These are phyloP conservation scores for Hofmannophila pseudospretella DNA, from an alignment of 2,888 invertebrate genomes.

Conservation along the genomic window DNA sequence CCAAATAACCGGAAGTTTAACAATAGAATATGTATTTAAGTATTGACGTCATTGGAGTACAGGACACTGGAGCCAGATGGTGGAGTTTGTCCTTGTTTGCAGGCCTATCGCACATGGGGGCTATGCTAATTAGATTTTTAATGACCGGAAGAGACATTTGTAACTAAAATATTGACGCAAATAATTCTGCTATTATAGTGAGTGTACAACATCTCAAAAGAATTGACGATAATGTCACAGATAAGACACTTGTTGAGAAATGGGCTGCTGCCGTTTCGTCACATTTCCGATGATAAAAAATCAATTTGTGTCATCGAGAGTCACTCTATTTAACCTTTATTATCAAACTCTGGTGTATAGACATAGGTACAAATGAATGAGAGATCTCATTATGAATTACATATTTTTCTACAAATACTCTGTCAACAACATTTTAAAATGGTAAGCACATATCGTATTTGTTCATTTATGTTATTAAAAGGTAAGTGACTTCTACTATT, in stretches of 20 bases:
- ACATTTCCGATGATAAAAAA: constrained; percentile 59
- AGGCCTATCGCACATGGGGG: constrained; percentile 4
- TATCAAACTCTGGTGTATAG: constrained; percentile 6
- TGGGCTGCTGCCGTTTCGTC: constrained; percentile 51
- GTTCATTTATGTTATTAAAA: too few relatives aligned
- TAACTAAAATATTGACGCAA: constrained; percentile 24
- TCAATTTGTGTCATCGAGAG: constrained; percentile 68
- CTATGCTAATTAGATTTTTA: constrained; percentile 13
- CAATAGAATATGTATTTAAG: too few relatives aligned
- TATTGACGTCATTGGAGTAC: neutral
- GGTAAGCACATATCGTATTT: too few relatives aligned
- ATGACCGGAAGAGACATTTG: constrained; percentile 20
- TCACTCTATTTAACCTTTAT: constrained; percentile 38
- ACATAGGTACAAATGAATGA: neutral
- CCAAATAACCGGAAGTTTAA: too few relatives aligned
- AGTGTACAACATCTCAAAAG: constrained; percentile 26
- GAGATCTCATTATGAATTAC: too few relatives aligned
- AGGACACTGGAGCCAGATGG: neutral
- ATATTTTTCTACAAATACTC: too few relatives aligned
- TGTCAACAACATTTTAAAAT: too few relatives aligned
- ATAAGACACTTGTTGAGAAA: constrained; percentile 56
- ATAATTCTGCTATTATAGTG: constrained; percentile 9
- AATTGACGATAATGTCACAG: constrained; percentile 53
- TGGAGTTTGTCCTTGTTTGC: constrained; percentile 7
- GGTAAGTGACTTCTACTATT: too few relatives aligned